phyloP scores from a whole-genome alignment of 1,140 invertebrate genomes.

The Pachypeltis micranthus region DNA sequence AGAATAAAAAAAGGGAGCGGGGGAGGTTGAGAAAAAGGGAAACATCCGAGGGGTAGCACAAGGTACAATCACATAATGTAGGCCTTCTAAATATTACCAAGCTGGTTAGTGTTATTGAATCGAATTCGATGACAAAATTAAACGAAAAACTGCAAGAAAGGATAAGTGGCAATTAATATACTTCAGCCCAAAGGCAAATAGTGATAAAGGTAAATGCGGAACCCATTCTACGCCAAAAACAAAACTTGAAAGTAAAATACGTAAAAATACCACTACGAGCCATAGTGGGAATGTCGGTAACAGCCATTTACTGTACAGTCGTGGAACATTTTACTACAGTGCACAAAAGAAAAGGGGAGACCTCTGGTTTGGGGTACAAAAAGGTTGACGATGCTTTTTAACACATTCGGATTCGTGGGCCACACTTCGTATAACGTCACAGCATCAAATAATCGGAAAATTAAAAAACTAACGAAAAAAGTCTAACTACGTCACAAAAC shows the following conservation, averaged over 20 bases:
- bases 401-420: too few species aligned
- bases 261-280: background rate
- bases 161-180: too few species aligned
- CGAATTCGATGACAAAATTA: background rate
- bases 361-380: too few species aligned
- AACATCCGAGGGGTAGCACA: too few species aligned
- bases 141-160: background rate
- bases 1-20: too few species aligned
- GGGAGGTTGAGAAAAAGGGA: too few species aligned
- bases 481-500: too few species aligned
- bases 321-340: background rate
- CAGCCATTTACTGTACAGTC: background rate
- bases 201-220: background rate
- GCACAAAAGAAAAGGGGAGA: too few species aligned
- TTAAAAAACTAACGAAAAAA: too few species aligned
- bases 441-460: too few species aligned
- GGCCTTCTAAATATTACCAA: background rate
- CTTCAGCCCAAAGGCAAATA: background rate
- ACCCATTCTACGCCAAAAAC: background rate
- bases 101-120: background rate
- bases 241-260: background rate
- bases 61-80: background rate
- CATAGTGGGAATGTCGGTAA: background rate
- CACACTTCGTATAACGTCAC: too few species aligned
- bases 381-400: too few species aligned